A percentile compares a stretch with the other conserved stretches of the same genome.
Conservation (phyloP, 2,797 vertebrate genomes). For the Pseudochromis fuscus region DNA sequence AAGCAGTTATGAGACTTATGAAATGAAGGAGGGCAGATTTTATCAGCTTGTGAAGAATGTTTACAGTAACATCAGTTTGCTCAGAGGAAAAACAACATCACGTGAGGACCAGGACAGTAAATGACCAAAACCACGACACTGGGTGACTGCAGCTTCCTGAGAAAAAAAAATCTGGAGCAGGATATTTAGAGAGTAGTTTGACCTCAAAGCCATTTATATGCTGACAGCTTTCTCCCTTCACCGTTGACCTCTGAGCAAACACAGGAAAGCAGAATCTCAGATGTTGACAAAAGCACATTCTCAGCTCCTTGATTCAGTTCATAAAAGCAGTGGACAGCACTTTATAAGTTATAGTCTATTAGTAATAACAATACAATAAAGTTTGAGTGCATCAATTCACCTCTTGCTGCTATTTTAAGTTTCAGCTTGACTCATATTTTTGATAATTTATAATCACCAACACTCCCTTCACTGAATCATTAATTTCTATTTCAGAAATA, state of each 20-base stretch:
- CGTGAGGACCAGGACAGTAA: not conserved
- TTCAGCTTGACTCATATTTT: too few relatives aligned
- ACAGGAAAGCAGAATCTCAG: constrained; percentile 51
- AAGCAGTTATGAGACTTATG: not conserved
- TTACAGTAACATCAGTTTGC: not conserved
- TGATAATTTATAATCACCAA: too few relatives aligned
- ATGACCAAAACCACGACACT: not conserved
- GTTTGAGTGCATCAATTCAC: too few relatives aligned
- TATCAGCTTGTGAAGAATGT: not conserved
- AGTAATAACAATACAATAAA: too few relatives aligned
- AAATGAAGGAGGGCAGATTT: not conserved
- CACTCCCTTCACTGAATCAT: too few relatives aligned
- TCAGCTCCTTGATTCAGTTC: constrained; percentile 35
- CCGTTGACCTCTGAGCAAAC: constrained; percentile 21
- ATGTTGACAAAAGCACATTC: constrained; percentile 35
- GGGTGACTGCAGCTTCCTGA: not conserved
- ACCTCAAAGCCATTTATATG: constrained; percentile 26
- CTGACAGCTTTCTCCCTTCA: constrained; percentile 47
- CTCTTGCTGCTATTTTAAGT: too few relatives aligned
- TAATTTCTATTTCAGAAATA: too few relatives aligned
- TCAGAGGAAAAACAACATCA: not conserved
- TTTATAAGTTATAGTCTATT: not conserved
- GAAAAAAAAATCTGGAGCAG: not conserved
- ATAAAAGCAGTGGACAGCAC: not conserved
- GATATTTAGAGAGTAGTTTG: constrained; percentile 20